Evolutionary conservation across 1,140 invertebrate genomes (phyloP), one percentile per base, ranked within the genome.

Genomic region (Lepidurus couesii): DNA sequence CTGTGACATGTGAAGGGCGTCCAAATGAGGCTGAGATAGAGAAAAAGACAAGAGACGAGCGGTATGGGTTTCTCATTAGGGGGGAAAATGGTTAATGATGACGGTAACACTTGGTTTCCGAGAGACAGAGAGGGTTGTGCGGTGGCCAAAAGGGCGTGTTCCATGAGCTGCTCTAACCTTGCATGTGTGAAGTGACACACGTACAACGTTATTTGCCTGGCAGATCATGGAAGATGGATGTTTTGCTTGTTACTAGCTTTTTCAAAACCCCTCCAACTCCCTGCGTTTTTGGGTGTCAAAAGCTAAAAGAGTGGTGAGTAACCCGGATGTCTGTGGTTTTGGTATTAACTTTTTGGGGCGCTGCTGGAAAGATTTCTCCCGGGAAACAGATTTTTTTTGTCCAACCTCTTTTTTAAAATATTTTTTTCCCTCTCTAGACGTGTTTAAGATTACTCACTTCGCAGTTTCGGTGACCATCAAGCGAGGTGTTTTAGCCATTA

Each of bases 301-400:
- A 65, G 21, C 16, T 65, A 21, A 65, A 65, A 65, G 47, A 65
- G 16, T n/a, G 21, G 53, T 65, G 16, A 21, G 21, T n/a, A 13
- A 65, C 16, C 53, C 53, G 53, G 53, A 65, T 65, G 53, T 65
- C 53, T 65, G 53, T 65, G 53, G 53, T 65, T 65, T 65, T 65
- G 53, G 53, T 65, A 65, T 65, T 65, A 65, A 65, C 16, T 65
- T 21, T 65, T 65, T 4, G 34, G 34, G 53, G n/a, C 16, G 21
- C 53, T 65, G 21, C 53, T 65, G 53, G 16, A n/a, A 65, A 21
- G 21, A 21, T 47, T n/a, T 65, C 53, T 65, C 53, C 53, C 16
- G 53, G 53, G 21, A 65, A 13, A 21, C 16, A 65, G 53, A 65
- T 21, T 65, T 13, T 65, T 13, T 13, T 13, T 9, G 47, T 10